A percentile compares a stretch with the other conserved stretches of the same genome.
Conservation (phyloP, 2,888 invertebrate genomes). For the Apamea crenata region DNA sequence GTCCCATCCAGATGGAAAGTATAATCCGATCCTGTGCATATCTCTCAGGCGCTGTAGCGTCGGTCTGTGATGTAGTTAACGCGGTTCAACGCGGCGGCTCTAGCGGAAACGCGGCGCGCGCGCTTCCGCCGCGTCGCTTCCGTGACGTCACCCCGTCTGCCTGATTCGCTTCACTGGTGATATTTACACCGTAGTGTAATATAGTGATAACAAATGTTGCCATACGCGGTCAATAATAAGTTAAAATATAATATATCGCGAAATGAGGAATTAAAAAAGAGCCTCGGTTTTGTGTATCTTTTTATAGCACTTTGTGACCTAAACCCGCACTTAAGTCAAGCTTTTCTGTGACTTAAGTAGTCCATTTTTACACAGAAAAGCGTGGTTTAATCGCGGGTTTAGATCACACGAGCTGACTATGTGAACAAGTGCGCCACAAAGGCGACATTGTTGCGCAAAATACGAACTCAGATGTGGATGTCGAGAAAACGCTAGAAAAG, state of each 20-base stretch:
- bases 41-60: slow-evolving; percentile 24
- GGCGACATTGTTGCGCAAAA: too few species aligned
- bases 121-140: slow-evolving; percentile 82
- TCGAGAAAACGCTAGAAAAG: too few species aligned
- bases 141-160: slow-evolving; percentile 80
- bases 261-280: not conserved
- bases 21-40: slow-evolving; percentile 31
- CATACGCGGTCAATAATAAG: not conserved
- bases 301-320: too few species aligned
- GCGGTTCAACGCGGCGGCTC: slow-evolving; percentile 72
- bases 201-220: not conserved
- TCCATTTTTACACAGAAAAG: too few species aligned
- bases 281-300: not conserved
- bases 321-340: too few species aligned
- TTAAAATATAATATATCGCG: not conserved
- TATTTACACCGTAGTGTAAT: slow-evolving; percentile 67
- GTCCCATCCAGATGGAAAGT: slow-evolving; percentile 12
- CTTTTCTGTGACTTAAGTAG: too few species aligned
- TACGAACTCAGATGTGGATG: too few species aligned
- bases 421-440: too few species aligned
- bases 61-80: slow-evolving; percentile 73
- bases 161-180: slow-evolving; percentile 64
- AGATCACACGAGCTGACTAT: too few species aligned
- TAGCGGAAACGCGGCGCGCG: slow-evolving; percentile 79
- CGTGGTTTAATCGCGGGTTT: too few species aligned